phyloP scores from a whole-genome alignment of 2,113 vertebrate genomes.

The Sturnira hondurensis region DNA sequence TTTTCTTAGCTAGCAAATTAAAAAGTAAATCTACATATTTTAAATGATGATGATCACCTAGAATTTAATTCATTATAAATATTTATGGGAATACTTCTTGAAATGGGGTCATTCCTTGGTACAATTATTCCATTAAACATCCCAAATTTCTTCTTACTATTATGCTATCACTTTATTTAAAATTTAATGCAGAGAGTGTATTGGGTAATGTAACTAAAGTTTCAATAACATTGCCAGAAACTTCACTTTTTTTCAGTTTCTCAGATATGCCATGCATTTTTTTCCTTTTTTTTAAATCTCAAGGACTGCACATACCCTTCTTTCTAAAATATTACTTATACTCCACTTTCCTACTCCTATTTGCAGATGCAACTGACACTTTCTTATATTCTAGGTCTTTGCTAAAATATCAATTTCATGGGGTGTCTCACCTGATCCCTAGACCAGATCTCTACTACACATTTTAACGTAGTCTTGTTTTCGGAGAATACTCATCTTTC shows the following conservation, averaged over 20 bases:
- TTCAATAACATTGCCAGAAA: not conserved
- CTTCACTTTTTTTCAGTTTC: not conserved
- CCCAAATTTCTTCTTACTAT: not conserved
- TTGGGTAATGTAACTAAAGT: not conserved
- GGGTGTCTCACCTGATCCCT: not conserved
- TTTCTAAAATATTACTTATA: not conserved
- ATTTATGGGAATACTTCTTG: not conserved
- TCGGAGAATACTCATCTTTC: not conserved
- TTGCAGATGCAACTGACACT: not conserved
- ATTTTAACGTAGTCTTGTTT: not conserved
- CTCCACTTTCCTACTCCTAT: not conserved
- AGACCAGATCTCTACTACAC: not conserved
- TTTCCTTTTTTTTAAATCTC: not conserved
- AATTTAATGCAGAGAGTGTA: not conserved
- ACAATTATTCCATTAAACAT: not conserved
- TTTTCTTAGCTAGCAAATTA: constrained; percentile 19
- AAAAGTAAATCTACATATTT: not conserved
- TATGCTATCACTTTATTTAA: not conserved
- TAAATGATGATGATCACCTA: not conserved
- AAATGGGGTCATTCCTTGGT: not conserved
- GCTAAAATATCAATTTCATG: not conserved
- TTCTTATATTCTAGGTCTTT: not conserved
- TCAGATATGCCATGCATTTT: not conserved
- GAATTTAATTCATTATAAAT: constrained; percentile 54
- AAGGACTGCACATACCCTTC: not conserved